Evolutionary conservation across 1,140 invertebrate species (phyloP).

Genomic region (Caenorhabditis briggsae): DNA sequence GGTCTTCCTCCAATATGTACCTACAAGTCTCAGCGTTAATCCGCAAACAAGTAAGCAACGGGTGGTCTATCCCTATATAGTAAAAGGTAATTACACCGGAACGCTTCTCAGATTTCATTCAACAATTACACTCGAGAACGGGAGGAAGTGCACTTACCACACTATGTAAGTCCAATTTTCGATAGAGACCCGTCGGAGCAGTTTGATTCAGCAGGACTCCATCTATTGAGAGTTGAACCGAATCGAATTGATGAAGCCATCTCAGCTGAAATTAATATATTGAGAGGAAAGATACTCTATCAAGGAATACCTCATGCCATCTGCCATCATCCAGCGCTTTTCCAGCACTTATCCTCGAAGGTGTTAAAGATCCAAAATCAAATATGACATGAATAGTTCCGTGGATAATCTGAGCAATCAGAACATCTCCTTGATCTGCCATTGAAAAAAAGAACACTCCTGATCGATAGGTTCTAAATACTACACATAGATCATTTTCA

Average conservation of each 20-base stretch:
- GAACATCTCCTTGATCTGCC: slow-evolving; percentile 75
- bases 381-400: slow-evolving; percentile 73
- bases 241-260: slow-evolving; percentile 78
- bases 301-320: slow-evolving; percentile 30
- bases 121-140: slow-evolving; percentile 22
- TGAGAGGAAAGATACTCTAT: background rate
- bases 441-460: slow-evolving; percentile 77
- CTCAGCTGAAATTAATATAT: slow-evolving; percentile 68
- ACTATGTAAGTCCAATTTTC: slow-evolving; percentile 74
- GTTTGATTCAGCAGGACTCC: slow-evolving; percentile 73
- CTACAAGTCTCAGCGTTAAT: slow-evolving; percentile 62
- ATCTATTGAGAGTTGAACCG: slow-evolving; percentile 74
- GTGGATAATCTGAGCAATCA: slow-evolving; percentile 73
- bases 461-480: slow-evolving; percentile 75
- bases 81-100: slow-evolving; percentile 51
- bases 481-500: slow-evolving; percentile 75
- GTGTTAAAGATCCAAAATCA: slow-evolving; percentile 71
- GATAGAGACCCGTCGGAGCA: slow-evolving; percentile 73
- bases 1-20: slow-evolving; percentile 76
- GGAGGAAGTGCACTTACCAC: slow-evolving; percentile 59
- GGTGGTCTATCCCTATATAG: background rate
- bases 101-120: slow-evolving; percentile 47
- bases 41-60: slow-evolving; percentile 20
- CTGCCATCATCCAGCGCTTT: slow-evolving; percentile 73
- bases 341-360: slow-evolving; percentile 70